These are phyloP conservation scores for Graphium colonna DNA, from an alignment of 2,888 invertebrate genomes.

Conservation along the genomic window DNA sequence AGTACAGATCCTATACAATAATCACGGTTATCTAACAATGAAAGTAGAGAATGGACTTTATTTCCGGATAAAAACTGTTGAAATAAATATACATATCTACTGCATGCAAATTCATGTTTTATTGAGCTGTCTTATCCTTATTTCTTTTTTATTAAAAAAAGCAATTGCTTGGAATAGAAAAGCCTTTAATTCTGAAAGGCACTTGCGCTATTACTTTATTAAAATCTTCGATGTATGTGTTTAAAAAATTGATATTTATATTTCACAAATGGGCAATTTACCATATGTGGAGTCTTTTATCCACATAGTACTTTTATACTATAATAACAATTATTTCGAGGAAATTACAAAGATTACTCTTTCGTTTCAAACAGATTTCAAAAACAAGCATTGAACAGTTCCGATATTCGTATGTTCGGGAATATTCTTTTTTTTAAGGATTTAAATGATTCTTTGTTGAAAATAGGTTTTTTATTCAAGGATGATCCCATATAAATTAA, in stretches of 20 bases:
- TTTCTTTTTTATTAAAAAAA: no score
- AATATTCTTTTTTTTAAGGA: no score
- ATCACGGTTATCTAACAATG: neutral
- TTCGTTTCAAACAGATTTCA: no score
- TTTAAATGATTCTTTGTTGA: no score
- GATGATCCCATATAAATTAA: no score
- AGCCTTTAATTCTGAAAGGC: neutral
- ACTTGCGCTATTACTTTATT: neutral
- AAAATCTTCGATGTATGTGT: neutral
- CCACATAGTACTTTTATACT: neutral
- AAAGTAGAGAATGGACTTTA: neutral
- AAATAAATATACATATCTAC: neutral
- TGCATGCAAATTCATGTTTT: neutral
- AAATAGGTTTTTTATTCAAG: no score
- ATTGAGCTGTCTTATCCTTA: neutral
- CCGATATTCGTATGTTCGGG: no score
- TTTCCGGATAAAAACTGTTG: neutral
- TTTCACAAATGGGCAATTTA: neutral
- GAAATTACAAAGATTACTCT: no score
- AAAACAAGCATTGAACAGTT: no score
- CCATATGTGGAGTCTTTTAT: neutral
- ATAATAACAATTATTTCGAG: neutral
- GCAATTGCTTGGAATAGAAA: neutral
- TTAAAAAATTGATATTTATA: neutral
- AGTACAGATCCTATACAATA: conserved; percentile 8